phyloP scores from a whole-genome alignment of 2,888 invertebrate genomes.

The Mesochorus sp. region DNA sequence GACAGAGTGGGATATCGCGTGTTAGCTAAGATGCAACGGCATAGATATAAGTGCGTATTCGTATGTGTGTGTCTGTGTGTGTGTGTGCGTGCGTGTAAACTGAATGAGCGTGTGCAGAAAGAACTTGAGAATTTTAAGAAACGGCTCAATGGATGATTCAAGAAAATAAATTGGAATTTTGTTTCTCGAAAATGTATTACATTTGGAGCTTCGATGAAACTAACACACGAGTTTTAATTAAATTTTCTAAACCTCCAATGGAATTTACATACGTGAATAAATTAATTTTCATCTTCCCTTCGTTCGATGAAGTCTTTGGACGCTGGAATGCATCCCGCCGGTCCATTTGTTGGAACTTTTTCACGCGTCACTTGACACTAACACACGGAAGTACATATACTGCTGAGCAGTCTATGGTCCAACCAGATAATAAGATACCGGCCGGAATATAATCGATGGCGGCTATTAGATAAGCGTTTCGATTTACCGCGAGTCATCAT shows the following conservation, averaged over 20 bases:
- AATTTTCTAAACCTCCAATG: too few relatives aligned
- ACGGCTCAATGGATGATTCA: too few relatives aligned
- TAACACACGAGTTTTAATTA: too few relatives aligned
- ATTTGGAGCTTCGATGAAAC: too few relatives aligned
- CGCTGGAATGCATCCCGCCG: background rate
- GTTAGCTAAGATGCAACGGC: constrained; percentile 32
- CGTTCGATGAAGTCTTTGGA: background rate
- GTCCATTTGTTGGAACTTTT: background rate
- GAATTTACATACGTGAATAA: background rate
- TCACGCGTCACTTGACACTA: constrained; percentile 3
- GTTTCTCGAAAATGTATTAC: too few relatives aligned
- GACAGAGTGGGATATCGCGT: constrained; percentile 38
- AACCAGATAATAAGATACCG: constrained; percentile 23
- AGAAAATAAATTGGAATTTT: background rate
- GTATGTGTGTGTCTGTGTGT: too few relatives aligned
- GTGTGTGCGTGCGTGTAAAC: background rate
- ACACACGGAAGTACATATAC: constrained; percentile 6
- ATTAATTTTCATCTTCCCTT: background rate
- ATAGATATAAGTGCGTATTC: background rate
- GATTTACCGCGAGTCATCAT: constrained; percentile 55
- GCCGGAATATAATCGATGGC: constrained; percentile 45
- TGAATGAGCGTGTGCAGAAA: too few relatives aligned
- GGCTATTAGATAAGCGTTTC: constrained; percentile 56
- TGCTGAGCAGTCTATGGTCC: background rate
- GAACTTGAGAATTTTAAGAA: too few relatives aligned